Evolutionary conservation across 1,140 invertebrate genomes (phyloP).

Genomic region (Maniola jurtina): DNA sequence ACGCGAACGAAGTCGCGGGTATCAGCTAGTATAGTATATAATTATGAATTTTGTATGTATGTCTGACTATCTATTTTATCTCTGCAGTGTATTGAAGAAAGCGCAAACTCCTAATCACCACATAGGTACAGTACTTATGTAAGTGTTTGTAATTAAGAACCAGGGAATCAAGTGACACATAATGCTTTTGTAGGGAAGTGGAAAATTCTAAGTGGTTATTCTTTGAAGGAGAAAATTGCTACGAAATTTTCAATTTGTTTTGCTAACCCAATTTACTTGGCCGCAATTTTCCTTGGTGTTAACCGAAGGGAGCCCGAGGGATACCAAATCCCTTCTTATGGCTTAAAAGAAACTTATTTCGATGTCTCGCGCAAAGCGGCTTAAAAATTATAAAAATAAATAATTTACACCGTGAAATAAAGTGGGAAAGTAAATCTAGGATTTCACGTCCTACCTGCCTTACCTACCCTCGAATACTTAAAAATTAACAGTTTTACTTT

Average conservation of each 20-base stretch:
- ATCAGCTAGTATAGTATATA: no score
- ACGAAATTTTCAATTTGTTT: slow-evolving; percentile 70
- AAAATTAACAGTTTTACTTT: no score
- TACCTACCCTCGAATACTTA: no score
- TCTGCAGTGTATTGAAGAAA: neutral
- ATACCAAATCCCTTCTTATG: slow-evolving; percentile 41
- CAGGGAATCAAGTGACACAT: slow-evolving; percentile 12
- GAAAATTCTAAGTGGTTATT: slow-evolving; percentile 46
- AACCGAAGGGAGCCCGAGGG: slow-evolving; percentile 45
- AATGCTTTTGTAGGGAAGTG: slow-evolving; percentile 25
- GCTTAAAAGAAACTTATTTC: slow-evolving; percentile 32
- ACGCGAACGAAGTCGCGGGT: no score
- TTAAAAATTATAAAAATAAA: slow-evolving; percentile 27
- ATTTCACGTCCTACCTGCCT: no score
- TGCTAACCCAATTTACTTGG: slow-evolving; percentile 62
- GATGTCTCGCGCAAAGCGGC: slow-evolving; percentile 21
- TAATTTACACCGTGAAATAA: neutral
- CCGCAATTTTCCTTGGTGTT: slow-evolving; percentile 59
- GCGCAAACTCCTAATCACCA: neutral
- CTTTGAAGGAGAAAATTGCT: slow-evolving; percentile 66
- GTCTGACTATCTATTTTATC: no score
- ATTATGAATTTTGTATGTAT: no score
- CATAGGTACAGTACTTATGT: no score
- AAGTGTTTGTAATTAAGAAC: neutral
- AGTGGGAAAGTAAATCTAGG: neutral